Evolutionary conservation across 2,888 invertebrate genomes (phyloP).

Genomic region (Micropterix aruncella): DNA sequence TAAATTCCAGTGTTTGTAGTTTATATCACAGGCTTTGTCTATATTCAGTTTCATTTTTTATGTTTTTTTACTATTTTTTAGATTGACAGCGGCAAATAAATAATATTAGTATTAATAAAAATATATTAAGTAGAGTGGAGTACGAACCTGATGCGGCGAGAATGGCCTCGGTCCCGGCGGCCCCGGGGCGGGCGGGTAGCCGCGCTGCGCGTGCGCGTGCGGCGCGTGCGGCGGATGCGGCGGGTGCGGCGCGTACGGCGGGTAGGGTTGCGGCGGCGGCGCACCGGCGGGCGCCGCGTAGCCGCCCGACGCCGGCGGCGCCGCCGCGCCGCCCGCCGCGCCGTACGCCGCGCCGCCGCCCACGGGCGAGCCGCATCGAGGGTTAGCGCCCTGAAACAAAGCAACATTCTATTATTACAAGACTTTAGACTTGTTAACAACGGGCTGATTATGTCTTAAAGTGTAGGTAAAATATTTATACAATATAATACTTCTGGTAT

Average conservation of each 20-base stretch:
- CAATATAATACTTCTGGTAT: too few relatives aligned
- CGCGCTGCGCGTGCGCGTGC: constrained; percentile 18
- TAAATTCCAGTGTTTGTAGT: too few relatives aligned
- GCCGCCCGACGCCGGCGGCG: constrained; percentile 34
- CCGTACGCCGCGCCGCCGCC: constrained; percentile 18
- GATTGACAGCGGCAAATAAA: too few relatives aligned
- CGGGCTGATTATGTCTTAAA: too few relatives aligned
- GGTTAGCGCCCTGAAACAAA: neutral
- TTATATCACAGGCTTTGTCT: too few relatives aligned
- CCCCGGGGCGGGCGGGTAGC: neutral
- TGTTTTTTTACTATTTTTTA: too few relatives aligned
- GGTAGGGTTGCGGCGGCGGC: constrained; percentile 31
- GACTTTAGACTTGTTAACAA: too few relatives aligned
- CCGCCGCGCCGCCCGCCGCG: constrained; percentile 15
- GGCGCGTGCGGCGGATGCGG: constrained; percentile 28
- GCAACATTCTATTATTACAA: too few relatives aligned
- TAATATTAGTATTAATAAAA: too few relatives aligned
- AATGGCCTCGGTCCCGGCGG: neutral
- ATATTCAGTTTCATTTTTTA: too few relatives aligned
- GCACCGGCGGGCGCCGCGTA: constrained; percentile 33
- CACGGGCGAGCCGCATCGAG: constrained; percentile 20
- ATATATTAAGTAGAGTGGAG: too few relatives aligned
- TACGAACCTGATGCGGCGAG: neutral
- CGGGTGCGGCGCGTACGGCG: constrained; percentile 39
- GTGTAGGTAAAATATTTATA: too few relatives aligned